Conservation (phyloP, 2,797 vertebrate genomes). For the Dermochelys coriacea region DNA sequence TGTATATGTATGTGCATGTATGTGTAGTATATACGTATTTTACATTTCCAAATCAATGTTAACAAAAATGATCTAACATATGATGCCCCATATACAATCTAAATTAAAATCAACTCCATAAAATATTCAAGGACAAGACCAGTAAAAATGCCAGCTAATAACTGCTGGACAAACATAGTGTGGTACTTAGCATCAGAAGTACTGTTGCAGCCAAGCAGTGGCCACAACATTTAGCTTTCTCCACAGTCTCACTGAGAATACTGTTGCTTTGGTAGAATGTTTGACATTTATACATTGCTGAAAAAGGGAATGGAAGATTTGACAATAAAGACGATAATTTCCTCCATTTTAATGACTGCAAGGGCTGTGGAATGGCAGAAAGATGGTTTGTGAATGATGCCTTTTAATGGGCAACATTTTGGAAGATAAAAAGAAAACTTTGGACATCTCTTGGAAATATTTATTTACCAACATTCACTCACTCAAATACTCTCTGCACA, state of each 20-base stretch:
- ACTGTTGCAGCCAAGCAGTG: not conserved
- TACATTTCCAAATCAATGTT: not conserved
- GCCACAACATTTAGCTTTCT: accelerated
- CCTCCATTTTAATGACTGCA: not conserved
- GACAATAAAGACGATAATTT: not conserved
- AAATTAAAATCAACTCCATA: not conserved
- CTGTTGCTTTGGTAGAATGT: not conserved
- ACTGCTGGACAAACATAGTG: not conserved
- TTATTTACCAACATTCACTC: not conserved
- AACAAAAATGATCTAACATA: accelerated
- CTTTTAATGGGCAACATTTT: not conserved
- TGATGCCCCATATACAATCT: accelerated
- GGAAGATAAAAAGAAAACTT: not conserved
- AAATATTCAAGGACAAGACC: not conserved
- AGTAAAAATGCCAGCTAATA: not conserved
- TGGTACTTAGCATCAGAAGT: not conserved
- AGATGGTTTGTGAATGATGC: not conserved
- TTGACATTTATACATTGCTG: not conserved
- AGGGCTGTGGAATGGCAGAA: not conserved
- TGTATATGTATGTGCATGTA: not conserved
- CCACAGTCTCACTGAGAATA: not conserved
- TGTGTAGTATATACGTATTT: accelerated
- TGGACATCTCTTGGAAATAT: not conserved
- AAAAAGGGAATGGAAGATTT: not conserved
- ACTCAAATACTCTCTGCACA: not conserved